Conservation (phyloP, 2,797 vertebrate species). For the Staurois parvus region DNA sequence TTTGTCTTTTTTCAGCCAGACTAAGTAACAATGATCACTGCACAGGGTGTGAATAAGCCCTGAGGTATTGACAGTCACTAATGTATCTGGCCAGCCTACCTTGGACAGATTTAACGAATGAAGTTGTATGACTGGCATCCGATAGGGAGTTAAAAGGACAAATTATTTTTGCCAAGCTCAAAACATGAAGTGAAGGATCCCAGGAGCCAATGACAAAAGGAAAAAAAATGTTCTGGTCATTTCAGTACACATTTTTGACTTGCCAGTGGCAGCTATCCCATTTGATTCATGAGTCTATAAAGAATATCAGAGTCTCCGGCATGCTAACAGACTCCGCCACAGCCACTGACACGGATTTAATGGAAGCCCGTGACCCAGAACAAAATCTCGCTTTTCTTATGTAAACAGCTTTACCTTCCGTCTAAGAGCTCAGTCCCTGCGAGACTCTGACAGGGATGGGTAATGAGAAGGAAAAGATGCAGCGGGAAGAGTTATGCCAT, state of each 20-base stretch:
- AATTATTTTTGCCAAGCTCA: too few species aligned
- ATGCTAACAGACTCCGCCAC: constrained; percentile 19
- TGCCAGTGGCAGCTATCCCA: background rate
- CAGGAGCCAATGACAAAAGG: background rate
- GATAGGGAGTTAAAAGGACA: too few species aligned
- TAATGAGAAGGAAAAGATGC: constrained; percentile 36
- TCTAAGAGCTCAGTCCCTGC: constrained; percentile 6
- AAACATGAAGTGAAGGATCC: background rate
- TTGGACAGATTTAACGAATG: too few species aligned
- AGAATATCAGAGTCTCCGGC: background rate
- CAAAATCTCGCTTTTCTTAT: constrained; percentile 45
- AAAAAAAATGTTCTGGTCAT: background rate
- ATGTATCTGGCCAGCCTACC: too few species aligned
- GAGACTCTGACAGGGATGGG: constrained; percentile 11
- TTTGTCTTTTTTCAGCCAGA: too few species aligned
- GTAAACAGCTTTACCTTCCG: constrained; percentile 52
- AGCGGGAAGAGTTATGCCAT: constrained; percentile 25
- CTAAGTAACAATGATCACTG: too few species aligned
- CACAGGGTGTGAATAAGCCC: too few species aligned
- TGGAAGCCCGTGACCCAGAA: constrained; percentile 50
- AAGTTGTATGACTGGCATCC: too few species aligned
- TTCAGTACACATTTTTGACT: background rate
- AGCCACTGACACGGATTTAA: constrained; percentile 49
- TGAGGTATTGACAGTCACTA: too few species aligned
- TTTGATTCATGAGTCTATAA: constrained; percentile 10